Base-by-base conservation (phyloP, 2,113 vertebrate species). In the Phaethornis superciliosus region DNA sequence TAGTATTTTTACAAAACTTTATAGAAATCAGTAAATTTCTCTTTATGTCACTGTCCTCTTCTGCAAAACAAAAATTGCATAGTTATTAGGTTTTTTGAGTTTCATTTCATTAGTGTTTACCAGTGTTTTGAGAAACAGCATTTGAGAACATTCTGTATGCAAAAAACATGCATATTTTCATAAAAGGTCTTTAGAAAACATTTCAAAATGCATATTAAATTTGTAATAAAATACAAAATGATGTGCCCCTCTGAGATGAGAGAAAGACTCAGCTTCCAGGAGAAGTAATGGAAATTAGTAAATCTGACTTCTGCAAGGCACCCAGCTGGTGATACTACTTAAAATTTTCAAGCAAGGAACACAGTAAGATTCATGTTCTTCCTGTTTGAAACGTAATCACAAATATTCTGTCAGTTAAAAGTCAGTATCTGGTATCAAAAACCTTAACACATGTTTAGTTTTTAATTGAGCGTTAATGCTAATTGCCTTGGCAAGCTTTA, bases 401-500 rank as follows among this genome's bases (percentile, higher is more conserved):
- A 30, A 49, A 69, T 28, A 60, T 94, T 86, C 64, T 94, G 8
- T 62, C 74, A 82, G 59, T 89, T 65, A 30, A 56, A 32, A 51
- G 65, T 9, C 27, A 33, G 74, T 86, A 35, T 5, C 42, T 33
- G 9, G 51, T 88, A 74, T 62, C 68, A 86, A 95, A 80, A 72
- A 5, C 12, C 40, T 80, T 90, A 91, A 86, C 42, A 32, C 11
- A 26, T 82, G 51, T 54, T 2, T 27, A 91, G 51, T 71, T 97
- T 91, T 94, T 80, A 95, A 63, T 24, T 69, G 64, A 94, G 62
- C n/a, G 85, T 94, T 93, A 93, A 55, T 27, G 52, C n/a, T 90
- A 69, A 91, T 91, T 92, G 37, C 23, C 60, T 95, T 96, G 91
- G 28, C 52, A 95, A 93, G 59, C 28, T 92, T 95, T 94, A 89